Percentiles rank a stretch among this genome's conserved stretches.
These are phyloP conservation scores for Diadegma fenestrale DNA, from an alignment of 2,888 invertebrate species.

Conservation along the genomic window DNA sequence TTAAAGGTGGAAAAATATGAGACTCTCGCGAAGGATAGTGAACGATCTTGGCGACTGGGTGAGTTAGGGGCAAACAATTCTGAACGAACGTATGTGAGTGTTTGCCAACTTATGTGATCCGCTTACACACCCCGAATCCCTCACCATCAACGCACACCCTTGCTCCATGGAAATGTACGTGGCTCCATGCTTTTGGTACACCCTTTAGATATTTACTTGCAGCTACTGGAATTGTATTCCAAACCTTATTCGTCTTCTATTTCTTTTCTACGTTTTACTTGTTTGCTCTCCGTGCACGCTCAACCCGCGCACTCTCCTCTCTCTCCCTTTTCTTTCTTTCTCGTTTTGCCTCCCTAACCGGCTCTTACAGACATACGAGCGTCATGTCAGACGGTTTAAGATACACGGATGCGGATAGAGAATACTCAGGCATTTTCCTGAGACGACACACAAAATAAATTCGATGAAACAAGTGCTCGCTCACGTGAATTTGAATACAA, in stretches of 20 bases:
- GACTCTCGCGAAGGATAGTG: neutral
- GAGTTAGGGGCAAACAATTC: conserved; percentile 44
- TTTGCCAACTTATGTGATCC: conserved; percentile 20
- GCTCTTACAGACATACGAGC: conserved; percentile 28
- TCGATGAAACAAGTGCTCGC: conserved; percentile 47
- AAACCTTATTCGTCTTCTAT: conserved; percentile 36
- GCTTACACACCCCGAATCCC: neutral
- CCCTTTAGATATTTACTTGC: neutral
- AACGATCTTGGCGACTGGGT: conserved; percentile 1
- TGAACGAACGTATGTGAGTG: conserved; percentile 24
- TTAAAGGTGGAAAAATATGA: conserved; percentile 27
- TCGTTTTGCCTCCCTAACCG: neutral
- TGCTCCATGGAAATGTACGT: neutral
- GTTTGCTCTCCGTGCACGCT: conserved; percentile 55
- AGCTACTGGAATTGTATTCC: conserved; percentile 53
- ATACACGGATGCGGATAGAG: conserved; percentile 48
- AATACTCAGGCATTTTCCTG: conserved; percentile 23
- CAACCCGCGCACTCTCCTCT: no score
- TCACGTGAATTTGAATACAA: conserved; percentile 49
- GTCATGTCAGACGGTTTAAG: conserved; percentile 37
- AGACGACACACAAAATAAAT: conserved; percentile 43
- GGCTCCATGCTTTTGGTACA: neutral
- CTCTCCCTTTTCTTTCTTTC: neutral
- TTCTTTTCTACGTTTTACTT: conserved; percentile 36
- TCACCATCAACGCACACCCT: neutral